A percentile compares a stretch with the other conserved stretches of the same genome.
These are phyloP conservation scores for Drosophila anomelani DNA, from an alignment of 2,888 invertebrate genomes.

Conservation along the genomic window DNA sequence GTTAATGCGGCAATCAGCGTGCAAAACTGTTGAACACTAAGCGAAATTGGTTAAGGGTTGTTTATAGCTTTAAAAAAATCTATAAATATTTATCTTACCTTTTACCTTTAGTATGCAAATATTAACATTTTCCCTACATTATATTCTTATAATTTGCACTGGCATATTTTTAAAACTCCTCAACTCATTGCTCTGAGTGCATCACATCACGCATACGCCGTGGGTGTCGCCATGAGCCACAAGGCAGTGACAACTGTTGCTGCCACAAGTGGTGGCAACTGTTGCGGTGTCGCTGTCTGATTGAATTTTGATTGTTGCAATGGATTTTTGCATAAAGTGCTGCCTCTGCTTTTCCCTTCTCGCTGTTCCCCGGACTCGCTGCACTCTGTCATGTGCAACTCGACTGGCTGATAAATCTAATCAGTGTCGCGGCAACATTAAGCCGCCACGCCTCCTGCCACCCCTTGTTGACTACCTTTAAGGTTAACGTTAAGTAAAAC, in stretches of 20 bases:
- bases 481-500: slow-evolving; percentile 64
- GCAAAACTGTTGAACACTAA: slow-evolving; percentile 7
- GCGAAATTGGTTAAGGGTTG: background rate
- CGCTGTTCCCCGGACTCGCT: background rate
- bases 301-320: slow-evolving; percentile 70
- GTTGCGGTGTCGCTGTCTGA: slow-evolving; percentile 69
- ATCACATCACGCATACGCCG: slow-evolving; percentile 61
- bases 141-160: background rate
- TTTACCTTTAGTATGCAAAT: background rate
- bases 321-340: slow-evolving; percentile 62
- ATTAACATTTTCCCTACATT: background rate
- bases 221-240: slow-evolving; percentile 22
- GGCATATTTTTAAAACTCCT: background rate
- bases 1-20: slow-evolving; percentile 40
- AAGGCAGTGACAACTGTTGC: slow-evolving; percentile 74
- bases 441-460: slow-evolving; percentile 36
- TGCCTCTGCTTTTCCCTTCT: slow-evolving; percentile 22
- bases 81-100: too few species aligned
- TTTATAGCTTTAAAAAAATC: too few species aligned
- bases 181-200: slow-evolving; percentile 14
- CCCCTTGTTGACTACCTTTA: slow-evolving; percentile 51
- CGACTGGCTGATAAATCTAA: slow-evolving; percentile 75
- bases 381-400: slow-evolving; percentile 63
- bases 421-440: slow-evolving; percentile 72
- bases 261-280: slow-evolving; percentile 65